Evolutionary conservation across 2,113 vertebrate species (phyloP).

Genomic region (Corvus moneduloides): DNA sequence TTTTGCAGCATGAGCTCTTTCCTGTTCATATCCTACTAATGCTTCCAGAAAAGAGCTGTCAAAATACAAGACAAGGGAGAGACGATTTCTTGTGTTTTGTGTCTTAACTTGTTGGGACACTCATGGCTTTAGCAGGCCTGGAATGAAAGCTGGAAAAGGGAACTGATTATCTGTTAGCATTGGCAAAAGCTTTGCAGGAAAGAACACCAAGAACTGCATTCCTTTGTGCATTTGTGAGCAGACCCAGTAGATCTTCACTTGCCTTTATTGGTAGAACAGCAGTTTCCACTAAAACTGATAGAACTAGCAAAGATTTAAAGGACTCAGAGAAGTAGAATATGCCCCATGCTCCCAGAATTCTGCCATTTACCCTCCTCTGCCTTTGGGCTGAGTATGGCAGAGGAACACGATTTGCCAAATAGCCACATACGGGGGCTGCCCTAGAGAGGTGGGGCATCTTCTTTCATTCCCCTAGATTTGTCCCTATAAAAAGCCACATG

Average conservation of each 20-base stretch:
- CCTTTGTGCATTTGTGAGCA: neutral
- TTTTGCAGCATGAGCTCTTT: neutral
- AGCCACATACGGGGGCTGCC: fast-evolving
- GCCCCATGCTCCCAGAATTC: neutral
- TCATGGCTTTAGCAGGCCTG: neutral
- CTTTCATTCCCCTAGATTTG: neutral
- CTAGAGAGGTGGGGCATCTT: neutral
- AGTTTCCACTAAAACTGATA: neutral
- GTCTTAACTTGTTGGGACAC: neutral
- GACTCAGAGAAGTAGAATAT: neutral
- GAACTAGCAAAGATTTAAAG: neutral
- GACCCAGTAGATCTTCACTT: neutral
- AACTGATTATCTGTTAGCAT: neutral
- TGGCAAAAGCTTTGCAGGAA: neutral
- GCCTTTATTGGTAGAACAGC: neutral
- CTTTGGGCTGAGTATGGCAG: neutral
- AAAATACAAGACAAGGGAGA: neutral
- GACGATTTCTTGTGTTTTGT: neutral
- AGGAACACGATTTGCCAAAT: neutral
- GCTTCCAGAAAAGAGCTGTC: neutral
- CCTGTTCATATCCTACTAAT: neutral
- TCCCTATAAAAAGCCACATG: neutral
- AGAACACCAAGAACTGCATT: neutral
- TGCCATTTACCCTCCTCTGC: neutral
- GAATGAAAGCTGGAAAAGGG: neutral